A percentile compares a stretch with the other conserved stretches of the same genome.
Conservation (phyloP, 2,797 vertebrate species). For the Heterohyrax brucei region DNA sequence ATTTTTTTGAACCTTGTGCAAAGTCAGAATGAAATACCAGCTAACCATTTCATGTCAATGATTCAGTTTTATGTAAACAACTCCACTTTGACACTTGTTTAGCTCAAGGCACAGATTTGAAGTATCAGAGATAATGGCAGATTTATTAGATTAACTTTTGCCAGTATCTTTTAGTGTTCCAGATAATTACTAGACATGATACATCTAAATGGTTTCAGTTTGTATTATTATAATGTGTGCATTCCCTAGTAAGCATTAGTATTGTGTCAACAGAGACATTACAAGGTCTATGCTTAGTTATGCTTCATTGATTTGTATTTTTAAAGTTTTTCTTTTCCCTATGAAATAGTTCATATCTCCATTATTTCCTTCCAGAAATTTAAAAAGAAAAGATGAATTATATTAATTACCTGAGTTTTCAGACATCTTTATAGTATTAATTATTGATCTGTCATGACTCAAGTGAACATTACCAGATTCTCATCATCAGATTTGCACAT, state of each 20-base stretch:
- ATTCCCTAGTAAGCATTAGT: constrained; percentile 79
- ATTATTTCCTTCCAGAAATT: constrained; percentile 37
- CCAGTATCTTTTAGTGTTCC: constrained; percentile 90
- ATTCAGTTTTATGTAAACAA: constrained; percentile 88
- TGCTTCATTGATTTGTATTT: constrained; percentile 75
- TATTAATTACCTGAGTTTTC: constrained; percentile 66
- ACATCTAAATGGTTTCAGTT: constrained; percentile 85
- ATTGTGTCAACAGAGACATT: constrained; percentile 82
- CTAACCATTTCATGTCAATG: constrained; percentile 85
- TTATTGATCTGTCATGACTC: constrained; percentile 73
- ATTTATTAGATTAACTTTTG: constrained; percentile 92
- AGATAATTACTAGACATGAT: constrained; percentile 90
- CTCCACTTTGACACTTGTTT: constrained; percentile 90
- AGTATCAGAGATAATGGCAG: constrained; percentile 91
- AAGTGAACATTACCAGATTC: constrained; percentile 55
- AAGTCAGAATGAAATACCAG: constrained; percentile 57
- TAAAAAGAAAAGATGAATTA: constrained; percentile 40
- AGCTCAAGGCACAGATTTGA: constrained; percentile 90
- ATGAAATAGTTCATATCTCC: constrained; percentile 68
- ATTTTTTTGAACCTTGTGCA: constrained; percentile 37
- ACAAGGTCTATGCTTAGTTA: constrained; percentile 76
- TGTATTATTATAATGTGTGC: constrained; percentile 80
- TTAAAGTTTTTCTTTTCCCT: constrained; percentile 16
- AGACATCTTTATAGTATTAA: constrained; percentile 68
- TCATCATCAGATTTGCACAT: constrained; percentile 72